Base-by-base conservation (phyloP, 2,113 vertebrate species). In the Pedetes capensis region DNA sequence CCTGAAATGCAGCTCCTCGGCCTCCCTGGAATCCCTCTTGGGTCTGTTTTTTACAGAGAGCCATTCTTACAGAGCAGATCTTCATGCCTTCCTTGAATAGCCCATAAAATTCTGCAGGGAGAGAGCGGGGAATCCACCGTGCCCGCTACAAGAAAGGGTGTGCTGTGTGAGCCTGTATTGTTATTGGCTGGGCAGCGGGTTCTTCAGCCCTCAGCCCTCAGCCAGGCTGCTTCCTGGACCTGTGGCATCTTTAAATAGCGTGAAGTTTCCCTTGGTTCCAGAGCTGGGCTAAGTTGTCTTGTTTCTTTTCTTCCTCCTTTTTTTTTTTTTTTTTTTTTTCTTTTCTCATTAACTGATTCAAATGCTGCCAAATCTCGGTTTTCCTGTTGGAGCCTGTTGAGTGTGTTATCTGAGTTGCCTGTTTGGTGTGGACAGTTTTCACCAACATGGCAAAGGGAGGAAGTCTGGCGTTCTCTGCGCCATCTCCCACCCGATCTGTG, bases 201-300 rank as follows among this genome's bases (percentile, higher is more conserved):
- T 94, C 47, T 59, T 83, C 87, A 95, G 68, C 88, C 95, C 93
- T 72, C 18, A 27, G 95, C 93, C 81, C 37, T 87, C 71, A 2
- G 94, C 74, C 82, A 93, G 96, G 94, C 95, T 89, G 80, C 96
- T 97, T 97, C 97, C 97, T 96, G 95, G 87, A 96, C 97, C 96
- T 97, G 95, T 96, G 97, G 96, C 92, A 96, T 97, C 97, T 95
- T 96, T 96, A 95, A 96, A 97, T 93, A 95, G 94, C 95, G 95
- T 71, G 66, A 96, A 95, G 95, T 97, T 97, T 93, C 74, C 79
- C 93, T 76, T 78, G 63, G 51, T 81, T 96, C 95, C 72, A 89
- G 13, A 72, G 39, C 72, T 8, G n/a, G 66, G 66, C 80, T 78
- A 74, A 96, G 78, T 78, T 81, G 79, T 44, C 80, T 61, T 74